A percentile compares a stretch with the other conserved stretches of the same genome.
Evolutionary conservation across 2,113 vertebrate genomes (phyloP).

Genomic region (Mastomys natalensis): DNA sequence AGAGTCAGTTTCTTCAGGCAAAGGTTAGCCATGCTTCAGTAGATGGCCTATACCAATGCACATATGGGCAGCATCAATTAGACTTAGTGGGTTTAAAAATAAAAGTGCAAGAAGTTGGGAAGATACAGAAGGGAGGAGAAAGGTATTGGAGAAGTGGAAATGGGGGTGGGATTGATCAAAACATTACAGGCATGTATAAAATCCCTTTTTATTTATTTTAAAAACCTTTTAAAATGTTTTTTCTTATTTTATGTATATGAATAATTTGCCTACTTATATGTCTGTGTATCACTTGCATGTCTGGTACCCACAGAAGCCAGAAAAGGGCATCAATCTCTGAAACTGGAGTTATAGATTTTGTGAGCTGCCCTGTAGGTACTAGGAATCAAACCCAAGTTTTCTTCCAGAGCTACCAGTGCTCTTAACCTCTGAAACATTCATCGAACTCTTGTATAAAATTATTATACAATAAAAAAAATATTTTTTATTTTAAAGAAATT

Average conservation of each 20-base stretch:
- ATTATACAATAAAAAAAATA: too few relatives aligned
- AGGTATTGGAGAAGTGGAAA: background rate
- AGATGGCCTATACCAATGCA: background rate
- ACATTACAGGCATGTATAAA: background rate
- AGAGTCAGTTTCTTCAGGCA: background rate
- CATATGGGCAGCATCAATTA: background rate
- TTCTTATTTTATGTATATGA: background rate
- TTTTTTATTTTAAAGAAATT: too few relatives aligned
- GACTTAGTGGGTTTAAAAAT: background rate
- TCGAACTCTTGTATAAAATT: background rate
- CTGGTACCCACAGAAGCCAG: background rate
- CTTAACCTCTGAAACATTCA: background rate
- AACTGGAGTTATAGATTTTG: background rate
- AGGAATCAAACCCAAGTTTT: background rate
- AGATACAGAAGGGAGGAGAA: background rate
- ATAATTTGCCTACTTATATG: background rate
- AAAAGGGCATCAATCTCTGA: background rate
- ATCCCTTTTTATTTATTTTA: background rate
- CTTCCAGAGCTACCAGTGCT: background rate
- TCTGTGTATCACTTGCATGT: background rate
- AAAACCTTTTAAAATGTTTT: background rate
- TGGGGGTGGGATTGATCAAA: background rate
- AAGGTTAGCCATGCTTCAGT: background rate
- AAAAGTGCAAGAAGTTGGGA: background rate
- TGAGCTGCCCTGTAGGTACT: background rate